phyloP scores from a whole-genome alignment of 2,888 invertebrate species.

The Ommatoiulus sabulosus region DNA sequence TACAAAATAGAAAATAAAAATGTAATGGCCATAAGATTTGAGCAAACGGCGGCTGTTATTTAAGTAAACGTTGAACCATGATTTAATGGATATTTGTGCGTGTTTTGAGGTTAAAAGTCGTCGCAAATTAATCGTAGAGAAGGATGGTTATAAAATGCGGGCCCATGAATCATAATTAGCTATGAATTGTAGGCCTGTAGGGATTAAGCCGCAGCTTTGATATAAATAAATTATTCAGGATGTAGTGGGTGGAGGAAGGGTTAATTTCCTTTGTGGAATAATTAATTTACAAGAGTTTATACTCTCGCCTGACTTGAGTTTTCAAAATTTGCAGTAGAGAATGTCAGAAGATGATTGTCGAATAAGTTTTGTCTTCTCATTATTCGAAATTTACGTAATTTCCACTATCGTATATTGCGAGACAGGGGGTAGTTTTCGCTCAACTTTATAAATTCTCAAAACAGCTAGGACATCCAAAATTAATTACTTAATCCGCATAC shows the following conservation, averaged over 20 bases:
- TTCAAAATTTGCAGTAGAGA: neutral
- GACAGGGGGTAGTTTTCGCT: too few species aligned
- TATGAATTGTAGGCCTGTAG: neutral
- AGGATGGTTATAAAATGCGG: neutral
- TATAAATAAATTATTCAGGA: neutral
- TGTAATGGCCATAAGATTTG: neutral
- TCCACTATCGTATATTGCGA: too few species aligned
- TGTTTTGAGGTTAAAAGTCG: neutral
- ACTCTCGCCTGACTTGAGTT: neutral
- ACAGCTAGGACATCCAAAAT: too few species aligned
- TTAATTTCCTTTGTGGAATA: neutral
- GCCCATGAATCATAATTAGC: neutral
- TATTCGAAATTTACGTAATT: too few species aligned
- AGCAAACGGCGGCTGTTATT: neutral
- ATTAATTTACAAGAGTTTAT: neutral
- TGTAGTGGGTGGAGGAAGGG: neutral
- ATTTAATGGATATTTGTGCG: neutral
- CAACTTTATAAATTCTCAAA: too few species aligned
- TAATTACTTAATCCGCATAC: too few species aligned
- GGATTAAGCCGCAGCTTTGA: neutral
- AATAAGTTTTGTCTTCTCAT: too few species aligned
- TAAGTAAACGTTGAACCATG: slow-evolving; percentile 1
- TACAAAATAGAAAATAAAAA: neutral
- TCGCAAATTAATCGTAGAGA: slow-evolving; percentile 5
- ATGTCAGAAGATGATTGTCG: too few species aligned